Conservation (phyloP, 1,140 invertebrate species). For the Goniozus legneri region DNA sequence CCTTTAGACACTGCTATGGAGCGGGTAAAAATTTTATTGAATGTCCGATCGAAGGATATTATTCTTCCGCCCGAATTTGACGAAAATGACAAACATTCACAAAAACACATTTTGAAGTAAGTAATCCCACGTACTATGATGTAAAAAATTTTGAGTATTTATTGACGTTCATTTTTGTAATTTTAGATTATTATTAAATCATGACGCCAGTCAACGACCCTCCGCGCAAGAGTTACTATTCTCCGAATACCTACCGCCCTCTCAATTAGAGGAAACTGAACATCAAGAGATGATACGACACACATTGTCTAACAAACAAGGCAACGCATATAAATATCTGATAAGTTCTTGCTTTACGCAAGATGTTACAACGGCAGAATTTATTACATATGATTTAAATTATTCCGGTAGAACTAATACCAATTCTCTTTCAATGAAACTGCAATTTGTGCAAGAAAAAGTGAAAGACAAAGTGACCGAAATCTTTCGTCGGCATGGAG, state of each 20-base stretch:
- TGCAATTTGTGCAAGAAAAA: slow-evolving; percentile 33
- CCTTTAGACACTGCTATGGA: slow-evolving; percentile 85
- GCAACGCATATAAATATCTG: slow-evolving; percentile 77
- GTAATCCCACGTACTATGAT: too few relatives aligned
- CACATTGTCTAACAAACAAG: slow-evolving; percentile 74
- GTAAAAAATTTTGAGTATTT: too few relatives aligned
- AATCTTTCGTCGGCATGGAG: slow-evolving; percentile 77
- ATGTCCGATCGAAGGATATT: slow-evolving; percentile 66
- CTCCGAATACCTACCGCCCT: slow-evolving; percentile 77
- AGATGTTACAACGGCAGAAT: slow-evolving; percentile 62
- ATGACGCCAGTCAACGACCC: slow-evolving; percentile 78
- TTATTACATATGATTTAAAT: slow-evolving; percentile 74
- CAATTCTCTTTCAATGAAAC: slow-evolving; percentile 23
- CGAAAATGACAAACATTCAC: slow-evolving; percentile 46
- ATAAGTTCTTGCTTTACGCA: slow-evolving; percentile 69
- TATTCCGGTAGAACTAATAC: slow-evolving; percentile 42
- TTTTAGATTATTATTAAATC: slow-evolving; percentile 74
- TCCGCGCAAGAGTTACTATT: slow-evolving; percentile 78
- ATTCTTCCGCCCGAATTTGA: slow-evolving; percentile 65
- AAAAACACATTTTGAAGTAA: slow-evolving; percentile 53
- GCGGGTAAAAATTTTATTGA: slow-evolving; percentile 71
- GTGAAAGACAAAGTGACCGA: slow-evolving; percentile 55
- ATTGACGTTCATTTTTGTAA: background rate
- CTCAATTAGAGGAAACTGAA: slow-evolving; percentile 73
- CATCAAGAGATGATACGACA: slow-evolving; percentile 73